Evolutionary conservation across 2,888 invertebrate genomes (phyloP).

Genomic region (Protophormia terraenovae): DNA sequence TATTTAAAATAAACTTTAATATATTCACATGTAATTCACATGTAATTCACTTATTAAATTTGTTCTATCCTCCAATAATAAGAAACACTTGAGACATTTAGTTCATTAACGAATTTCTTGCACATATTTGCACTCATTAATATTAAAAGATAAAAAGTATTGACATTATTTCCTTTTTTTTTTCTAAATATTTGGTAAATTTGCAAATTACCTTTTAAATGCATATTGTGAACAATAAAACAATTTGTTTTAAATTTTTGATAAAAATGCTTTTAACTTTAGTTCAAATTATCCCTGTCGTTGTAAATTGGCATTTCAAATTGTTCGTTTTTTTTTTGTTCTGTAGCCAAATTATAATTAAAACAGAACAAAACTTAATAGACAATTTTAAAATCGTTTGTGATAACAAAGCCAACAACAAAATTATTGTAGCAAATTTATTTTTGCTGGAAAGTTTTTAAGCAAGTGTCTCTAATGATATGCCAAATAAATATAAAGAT

Average conservation of each 20-base stretch:
- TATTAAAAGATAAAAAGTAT: too few species aligned
- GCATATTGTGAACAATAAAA: not conserved
- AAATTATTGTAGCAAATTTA: too few species aligned
- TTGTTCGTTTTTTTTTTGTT: not conserved
- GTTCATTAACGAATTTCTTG: too few species aligned
- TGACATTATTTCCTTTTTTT: too few species aligned
- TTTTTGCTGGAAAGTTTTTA: not conserved
- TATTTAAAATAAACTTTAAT: too few species aligned
- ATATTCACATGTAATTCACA: too few species aligned
- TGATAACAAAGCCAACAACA: not conserved
- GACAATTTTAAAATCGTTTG: slow-evolving; percentile 22
- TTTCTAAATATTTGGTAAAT: too few species aligned
- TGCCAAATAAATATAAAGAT: slow-evolving; percentile 18
- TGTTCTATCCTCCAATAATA: too few species aligned
- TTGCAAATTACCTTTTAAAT: too few species aligned
- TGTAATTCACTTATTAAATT: too few species aligned
- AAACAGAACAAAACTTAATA: not conserved
- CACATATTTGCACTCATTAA: too few species aligned
- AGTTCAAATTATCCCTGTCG: not conserved
- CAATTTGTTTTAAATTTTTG: slow-evolving; percentile 4
- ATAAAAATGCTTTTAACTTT: not conserved
- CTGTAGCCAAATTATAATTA: not conserved
- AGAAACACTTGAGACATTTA: too few species aligned
- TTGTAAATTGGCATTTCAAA: not conserved
- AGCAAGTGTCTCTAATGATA: slow-evolving; percentile 1